Base-by-base conservation (phyloP, 2,797 vertebrate genomes). In the Ptychobarbus kaznakovi region DNA sequence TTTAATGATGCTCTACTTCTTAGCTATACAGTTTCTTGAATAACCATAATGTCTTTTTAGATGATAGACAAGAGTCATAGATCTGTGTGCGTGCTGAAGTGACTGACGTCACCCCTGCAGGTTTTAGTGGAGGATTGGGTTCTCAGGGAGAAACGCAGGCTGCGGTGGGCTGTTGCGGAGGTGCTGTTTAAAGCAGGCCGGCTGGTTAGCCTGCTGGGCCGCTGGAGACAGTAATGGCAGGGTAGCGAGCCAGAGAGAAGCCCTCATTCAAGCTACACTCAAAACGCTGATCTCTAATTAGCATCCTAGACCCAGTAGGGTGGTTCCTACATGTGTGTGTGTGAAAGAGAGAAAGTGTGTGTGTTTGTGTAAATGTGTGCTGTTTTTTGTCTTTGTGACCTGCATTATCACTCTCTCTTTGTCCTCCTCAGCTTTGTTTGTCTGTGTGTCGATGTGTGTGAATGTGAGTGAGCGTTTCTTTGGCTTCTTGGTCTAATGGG, bases 241-340 rank as follows among this genome's bases (percentile, higher is more conserved):
- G 92, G 93, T 90, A 90, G 89, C 63, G 53, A 93, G 93, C 94
- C 94, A 95, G 92, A 90, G 32, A 89, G 92, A 92, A 93, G 91
- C 91, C 91, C 91, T 91, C 93, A 93, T 92, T 90, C 81, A 91
- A 91, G 91, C 92, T 91, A 77, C 77, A 87, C 92, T 79, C 86
- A 91, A 87, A 82, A 87, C 88, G 87, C 94, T 92, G 91, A 93
- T 95, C 95, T 95, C 91, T 95, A 95, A 95, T 95, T 95, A 95
- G 92, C 90, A 87, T 91, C 90, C 90, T 89, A 91, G 86, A 82
- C 73, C 69, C 89, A 92, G 86, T 91, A 90, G 93, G 93, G 93
- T 92, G 93, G 93, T 93, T 93, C 92, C 93, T 92, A 93, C 92
- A 91, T 74, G 38, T 42, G 42, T 76, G 81, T 49, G 28, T 38